phyloP scores from a whole-genome alignment of 1,140 invertebrate species.

The Homarus americanus region DNA sequence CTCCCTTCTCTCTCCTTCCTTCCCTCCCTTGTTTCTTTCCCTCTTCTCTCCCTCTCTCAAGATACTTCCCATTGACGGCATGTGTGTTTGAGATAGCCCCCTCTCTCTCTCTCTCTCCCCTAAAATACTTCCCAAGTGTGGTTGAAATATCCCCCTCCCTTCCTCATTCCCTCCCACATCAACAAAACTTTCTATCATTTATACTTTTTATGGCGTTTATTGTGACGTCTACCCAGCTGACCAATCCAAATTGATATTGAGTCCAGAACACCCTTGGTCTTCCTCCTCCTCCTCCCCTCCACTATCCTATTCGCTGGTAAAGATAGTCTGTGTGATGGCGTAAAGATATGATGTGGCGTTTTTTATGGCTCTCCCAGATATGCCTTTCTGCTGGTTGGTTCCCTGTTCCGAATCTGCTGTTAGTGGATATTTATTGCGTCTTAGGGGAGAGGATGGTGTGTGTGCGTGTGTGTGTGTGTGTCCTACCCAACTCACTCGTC shows the following conservation, averaged over 20 bases:
- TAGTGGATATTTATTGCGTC: constrained; percentile 46
- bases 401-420: background rate
- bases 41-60: no score
- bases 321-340: constrained; percentile 28
- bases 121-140: no score
- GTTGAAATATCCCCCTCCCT: no score
- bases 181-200: constrained; percentile 1
- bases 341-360: constrained; percentile 36
- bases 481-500: no score
- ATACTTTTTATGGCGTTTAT: constrained; percentile 44
- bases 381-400: background rate
- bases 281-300: background rate
- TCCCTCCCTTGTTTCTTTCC: no score
- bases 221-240: constrained; percentile 15
- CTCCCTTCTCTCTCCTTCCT: no score
- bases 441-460: background rate
- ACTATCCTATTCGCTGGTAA: constrained; percentile 8
- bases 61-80: no score
- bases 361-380: constrained; percentile 1
- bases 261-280: constrained; percentile 7
- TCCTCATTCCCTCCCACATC: no score
- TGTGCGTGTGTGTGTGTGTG: constrained; percentile 15
- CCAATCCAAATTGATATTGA: constrained; percentile 42
- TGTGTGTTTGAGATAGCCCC: no score
- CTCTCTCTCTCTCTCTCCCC: no score